These are phyloP conservation scores for Xerus inauris DNA, from an alignment of 2,113 vertebrate species.

Conservation along the genomic window DNA sequence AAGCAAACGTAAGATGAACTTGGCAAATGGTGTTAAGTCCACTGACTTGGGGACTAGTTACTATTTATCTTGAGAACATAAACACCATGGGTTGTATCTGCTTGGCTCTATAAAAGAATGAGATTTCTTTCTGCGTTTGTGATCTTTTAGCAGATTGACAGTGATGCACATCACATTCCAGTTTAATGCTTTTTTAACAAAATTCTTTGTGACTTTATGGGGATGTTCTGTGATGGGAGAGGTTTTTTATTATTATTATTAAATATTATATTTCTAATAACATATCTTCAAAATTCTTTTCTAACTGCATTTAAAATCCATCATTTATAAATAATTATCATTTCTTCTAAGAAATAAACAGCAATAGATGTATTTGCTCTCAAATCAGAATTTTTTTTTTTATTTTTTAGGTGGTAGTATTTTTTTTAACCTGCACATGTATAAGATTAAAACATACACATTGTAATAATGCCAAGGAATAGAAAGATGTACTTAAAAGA, in stretches of 20 bases:
- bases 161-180: background rate
- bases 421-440: background rate
- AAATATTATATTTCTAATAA: background rate
- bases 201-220: background rate
- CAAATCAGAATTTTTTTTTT: background rate
- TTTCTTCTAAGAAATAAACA: background rate
- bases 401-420: background rate
- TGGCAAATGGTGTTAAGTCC: background rate
- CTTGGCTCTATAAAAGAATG: background rate
- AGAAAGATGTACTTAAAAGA: background rate
- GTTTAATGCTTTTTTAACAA: background rate
- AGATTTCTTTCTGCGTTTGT: background rate
- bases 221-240: background rate
- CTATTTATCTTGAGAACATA: background rate
- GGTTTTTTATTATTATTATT: background rate
- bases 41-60: background rate
- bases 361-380: background rate
- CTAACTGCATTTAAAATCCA: background rate
- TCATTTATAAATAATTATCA: background rate
- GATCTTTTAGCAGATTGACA: background rate
- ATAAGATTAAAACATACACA: background rate
- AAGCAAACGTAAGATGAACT: background rate
- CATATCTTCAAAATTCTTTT: background rate
- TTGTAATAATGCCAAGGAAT: background rate
- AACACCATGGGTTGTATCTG: background rate